Evolutionary conservation across 2,113 vertebrate species (phyloP).

Genomic region (Nycticorax nycticorax): DNA sequence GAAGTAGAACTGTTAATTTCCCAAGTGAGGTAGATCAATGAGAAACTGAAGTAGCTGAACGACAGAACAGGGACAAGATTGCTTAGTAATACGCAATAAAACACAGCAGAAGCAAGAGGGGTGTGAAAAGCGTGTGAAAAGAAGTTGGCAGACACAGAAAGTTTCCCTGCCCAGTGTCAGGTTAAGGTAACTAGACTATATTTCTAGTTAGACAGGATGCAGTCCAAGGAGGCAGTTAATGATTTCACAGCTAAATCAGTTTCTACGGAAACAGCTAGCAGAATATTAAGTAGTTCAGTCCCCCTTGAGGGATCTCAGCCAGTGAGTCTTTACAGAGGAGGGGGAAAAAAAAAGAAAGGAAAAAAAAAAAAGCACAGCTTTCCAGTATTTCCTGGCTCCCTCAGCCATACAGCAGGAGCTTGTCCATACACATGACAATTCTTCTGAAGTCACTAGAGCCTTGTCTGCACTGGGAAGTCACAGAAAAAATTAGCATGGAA

Average conservation of each 20-base stretch:
- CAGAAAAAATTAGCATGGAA: constrained; percentile 48
- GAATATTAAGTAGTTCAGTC: constrained; percentile 48
- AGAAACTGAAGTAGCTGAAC: not conserved
- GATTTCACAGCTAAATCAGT: constrained; percentile 33
- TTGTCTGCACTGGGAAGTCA: not conserved
- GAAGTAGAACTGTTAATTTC: not conserved
- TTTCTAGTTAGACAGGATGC: not conserved
- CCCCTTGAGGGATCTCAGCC: not conserved
- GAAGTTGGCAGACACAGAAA: not conserved
- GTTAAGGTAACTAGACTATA: not conserved
- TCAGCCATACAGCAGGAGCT: not conserved
- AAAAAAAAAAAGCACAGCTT: not conserved
- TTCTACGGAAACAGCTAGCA: constrained; percentile 34
- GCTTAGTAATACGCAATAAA: not conserved
- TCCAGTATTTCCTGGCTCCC: constrained; percentile 23
- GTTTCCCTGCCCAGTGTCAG: not conserved
- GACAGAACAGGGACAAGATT: not conserved
- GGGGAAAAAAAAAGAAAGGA: too few species aligned
- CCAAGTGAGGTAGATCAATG: not conserved
- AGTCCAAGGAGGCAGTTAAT: constrained; percentile 18
- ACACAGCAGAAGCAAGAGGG: not conserved
- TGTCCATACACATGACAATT: constrained; percentile 4
- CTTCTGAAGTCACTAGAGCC: constrained; percentile 1
- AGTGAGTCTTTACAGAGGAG: not conserved
- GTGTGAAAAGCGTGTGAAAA: not conserved